Percentiles rank a stretch among this genome's conserved stretches.
These are phyloP conservation scores for Caenorhabditis brenneri DNA, from an alignment of 1,140 invertebrate genomes.

Conservation along the genomic window DNA sequence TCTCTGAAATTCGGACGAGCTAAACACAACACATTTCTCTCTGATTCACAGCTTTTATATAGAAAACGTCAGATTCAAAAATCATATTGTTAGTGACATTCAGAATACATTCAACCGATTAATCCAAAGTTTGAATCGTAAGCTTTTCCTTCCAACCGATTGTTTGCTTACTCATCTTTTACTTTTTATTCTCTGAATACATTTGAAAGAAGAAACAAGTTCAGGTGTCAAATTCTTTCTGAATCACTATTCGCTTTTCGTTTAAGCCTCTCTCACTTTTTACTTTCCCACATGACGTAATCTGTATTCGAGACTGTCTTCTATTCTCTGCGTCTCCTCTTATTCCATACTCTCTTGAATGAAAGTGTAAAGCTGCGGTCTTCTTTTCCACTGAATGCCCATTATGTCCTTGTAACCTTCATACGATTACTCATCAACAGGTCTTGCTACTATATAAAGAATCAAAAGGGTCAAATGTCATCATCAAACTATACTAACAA, in stretches of 20 bases:
- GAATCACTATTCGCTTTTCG: slow-evolving; percentile 40
- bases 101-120: neutral
- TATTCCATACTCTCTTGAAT: neutral
- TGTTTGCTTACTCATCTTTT: slow-evolving; percentile 15
- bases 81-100: neutral
- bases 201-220: slow-evolving; percentile 20
- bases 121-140: neutral
- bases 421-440: slow-evolving; percentile 29
- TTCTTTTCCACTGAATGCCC: slow-evolving; percentile 34
- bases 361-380: slow-evolving; percentile 22
- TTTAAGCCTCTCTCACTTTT: neutral
- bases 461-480: slow-evolving; percentile 40
- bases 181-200: neutral
- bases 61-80: no score
- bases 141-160: neutral
- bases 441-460: slow-evolving; percentile 14
- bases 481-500: slow-evolving; percentile 17
- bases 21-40: no score
- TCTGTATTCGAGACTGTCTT: slow-evolving; percentile 8
- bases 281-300: slow-evolving; percentile 26
- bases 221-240: slow-evolving; percentile 27
- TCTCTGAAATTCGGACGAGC: no score
- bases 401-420: slow-evolving; percentile 41
- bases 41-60: no score
- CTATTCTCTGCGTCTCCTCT: neutral